phyloP scores from a whole-genome alignment of 2,888 invertebrate species.

The Trileptium ribeirensis region DNA sequence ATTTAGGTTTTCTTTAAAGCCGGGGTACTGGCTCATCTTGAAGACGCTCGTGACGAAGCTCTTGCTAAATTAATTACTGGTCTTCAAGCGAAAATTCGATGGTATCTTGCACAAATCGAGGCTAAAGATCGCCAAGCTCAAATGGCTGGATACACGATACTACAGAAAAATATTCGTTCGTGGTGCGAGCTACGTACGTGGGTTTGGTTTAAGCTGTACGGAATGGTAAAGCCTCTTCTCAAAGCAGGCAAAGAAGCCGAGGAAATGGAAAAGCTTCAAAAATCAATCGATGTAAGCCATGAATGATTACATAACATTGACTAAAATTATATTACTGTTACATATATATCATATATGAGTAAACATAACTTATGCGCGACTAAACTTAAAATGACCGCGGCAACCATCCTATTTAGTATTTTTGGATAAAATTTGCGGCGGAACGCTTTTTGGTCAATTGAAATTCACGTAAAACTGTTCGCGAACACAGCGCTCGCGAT shows the following conservation, averaged over 20 bases:
- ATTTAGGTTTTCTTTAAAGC: constrained; percentile 88
- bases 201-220: constrained; percentile 99
- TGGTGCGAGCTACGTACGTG: constrained; percentile 70
- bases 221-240: constrained; percentile 85
- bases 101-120: constrained; percentile 3
- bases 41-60: constrained; percentile 99
- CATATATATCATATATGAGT: too few relatives aligned
- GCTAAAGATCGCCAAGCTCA: not conserved
- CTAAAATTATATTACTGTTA: too few relatives aligned
- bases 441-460: too few relatives aligned
- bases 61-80: constrained; percentile 87
- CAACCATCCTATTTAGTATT: too few relatives aligned
- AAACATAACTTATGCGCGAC: too few relatives aligned
- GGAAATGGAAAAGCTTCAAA: constrained; percentile 72
- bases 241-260: constrained; percentile 97
- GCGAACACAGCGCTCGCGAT: too few relatives aligned
- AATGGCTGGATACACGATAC: constrained; percentile 31
- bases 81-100: constrained; percentile 54
- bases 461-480: too few relatives aligned
- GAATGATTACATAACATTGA: constrained; percentile 18
- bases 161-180: constrained; percentile 24
- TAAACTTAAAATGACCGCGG: too few relatives aligned
- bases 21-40: constrained; percentile 99
- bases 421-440: too few relatives aligned
- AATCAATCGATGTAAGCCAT: constrained; percentile 42